Evolutionary conservation across 2,888 invertebrate genomes (phyloP).

Genomic region (Drosophila testacea): DNA sequence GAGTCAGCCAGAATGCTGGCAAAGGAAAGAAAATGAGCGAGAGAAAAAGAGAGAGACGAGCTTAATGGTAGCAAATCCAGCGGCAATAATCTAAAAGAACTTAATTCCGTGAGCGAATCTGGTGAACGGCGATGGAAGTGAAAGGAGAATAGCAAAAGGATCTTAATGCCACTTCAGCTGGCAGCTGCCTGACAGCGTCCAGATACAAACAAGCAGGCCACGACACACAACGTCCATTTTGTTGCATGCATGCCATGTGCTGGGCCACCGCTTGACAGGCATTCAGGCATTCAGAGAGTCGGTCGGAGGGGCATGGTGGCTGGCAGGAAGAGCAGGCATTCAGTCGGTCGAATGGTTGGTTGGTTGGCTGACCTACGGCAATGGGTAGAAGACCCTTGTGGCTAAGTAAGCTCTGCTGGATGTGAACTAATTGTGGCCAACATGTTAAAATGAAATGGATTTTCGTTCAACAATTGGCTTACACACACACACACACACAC

Average conservation of each 20-base stretch:
- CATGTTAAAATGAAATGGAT: slow-evolving; percentile 84
- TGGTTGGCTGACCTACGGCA: slow-evolving; percentile 27
- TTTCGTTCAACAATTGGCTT: slow-evolving; percentile 82
- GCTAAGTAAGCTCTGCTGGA: slow-evolving; percentile 62
- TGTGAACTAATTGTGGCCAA: slow-evolving; percentile 83
- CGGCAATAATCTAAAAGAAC: slow-evolving; percentile 42
- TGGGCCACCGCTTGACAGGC: slow-evolving; percentile 55
- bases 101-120: slow-evolving; percentile 44
- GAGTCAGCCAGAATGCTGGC: slow-evolving; percentile 20
- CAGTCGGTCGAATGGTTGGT: not conserved
- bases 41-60: not conserved
- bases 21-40: slow-evolving; percentile 41
- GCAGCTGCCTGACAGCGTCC: slow-evolving; percentile 80
- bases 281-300: slow-evolving; percentile 13
- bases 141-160: slow-evolving; percentile 34
- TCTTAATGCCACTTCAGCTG: slow-evolving; percentile 82
- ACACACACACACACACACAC: slow-evolving; percentile 38
- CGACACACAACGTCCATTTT: slow-evolving; percentile 30
- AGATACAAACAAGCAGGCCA: slow-evolving; percentile 57
- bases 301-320: not conserved
- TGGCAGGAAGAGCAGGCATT: not conserved
- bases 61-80: slow-evolving; percentile 30
- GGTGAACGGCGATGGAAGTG: slow-evolving; percentile 12
- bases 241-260: slow-evolving; percentile 57
- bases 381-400: slow-evolving; percentile 17